phyloP scores from a whole-genome alignment of 1,140 invertebrate species.

The Araneus ventricosus region DNA sequence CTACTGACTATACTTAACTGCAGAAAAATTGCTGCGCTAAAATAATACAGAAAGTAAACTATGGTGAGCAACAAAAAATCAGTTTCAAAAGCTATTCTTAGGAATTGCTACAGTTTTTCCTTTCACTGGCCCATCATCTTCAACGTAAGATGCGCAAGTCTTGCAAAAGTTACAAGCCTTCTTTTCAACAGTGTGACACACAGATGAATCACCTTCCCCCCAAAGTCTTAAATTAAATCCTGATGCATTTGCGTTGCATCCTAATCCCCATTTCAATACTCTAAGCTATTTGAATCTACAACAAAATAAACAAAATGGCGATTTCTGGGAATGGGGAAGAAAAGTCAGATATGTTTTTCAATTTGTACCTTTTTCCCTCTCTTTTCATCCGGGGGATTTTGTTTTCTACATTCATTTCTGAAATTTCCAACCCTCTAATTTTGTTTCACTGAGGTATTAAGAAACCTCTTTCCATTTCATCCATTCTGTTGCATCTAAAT shows the following conservation, averaged over 20 bases:
- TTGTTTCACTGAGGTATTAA: conserved; percentile 45
- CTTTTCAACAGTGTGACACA: neutral
- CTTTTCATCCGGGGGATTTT: conserved; percentile 1
- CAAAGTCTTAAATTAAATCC: conserved; percentile 5
- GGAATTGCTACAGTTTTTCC: no score
- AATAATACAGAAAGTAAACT: no score
- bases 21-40: no score
- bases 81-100: no score
- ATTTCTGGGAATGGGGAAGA: neutral
- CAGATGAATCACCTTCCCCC: neutral
- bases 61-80: no score
- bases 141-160: neutral
- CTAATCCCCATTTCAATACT: conserved; percentile 44
- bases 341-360: conserved; percentile 14
- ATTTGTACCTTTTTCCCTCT: neutral
- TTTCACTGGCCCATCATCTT: no score
- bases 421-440: conserved; percentile 47
- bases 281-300: conserved; percentile 12
- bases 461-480: neutral
- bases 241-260: neutral
- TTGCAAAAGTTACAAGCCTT: neutral
- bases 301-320: conserved; percentile 47
- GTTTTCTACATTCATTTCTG: conserved; percentile 14
- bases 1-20: no score
- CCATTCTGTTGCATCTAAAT: conserved; percentile 5